Percentiles rank a stretch among this genome's conserved stretches.
phyloP scores from a whole-genome alignment of 2,113 vertebrate genomes.

The Himantopus leucocephalus region DNA sequence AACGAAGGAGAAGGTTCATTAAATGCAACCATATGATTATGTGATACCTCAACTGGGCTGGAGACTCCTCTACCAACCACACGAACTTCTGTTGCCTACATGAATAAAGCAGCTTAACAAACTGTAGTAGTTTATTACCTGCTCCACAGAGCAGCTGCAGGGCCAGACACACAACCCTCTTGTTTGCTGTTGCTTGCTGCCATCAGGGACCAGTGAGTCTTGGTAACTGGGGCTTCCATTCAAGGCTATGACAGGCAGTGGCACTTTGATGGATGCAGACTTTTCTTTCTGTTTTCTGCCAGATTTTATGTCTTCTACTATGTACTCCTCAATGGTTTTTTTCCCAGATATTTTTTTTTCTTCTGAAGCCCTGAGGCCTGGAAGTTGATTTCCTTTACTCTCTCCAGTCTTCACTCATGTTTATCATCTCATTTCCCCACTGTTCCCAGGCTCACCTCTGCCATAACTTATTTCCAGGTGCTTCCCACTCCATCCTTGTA shows the following conservation, averaged over 20 bases:
- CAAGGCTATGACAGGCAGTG: neutral
- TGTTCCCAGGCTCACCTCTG: neutral
- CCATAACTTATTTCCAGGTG: neutral
- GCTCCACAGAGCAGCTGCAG: neutral
- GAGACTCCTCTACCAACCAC: neutral
- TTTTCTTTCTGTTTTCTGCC: neutral
- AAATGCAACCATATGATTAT: neutral
- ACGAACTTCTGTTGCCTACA: neutral
- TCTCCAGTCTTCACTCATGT: neutral
- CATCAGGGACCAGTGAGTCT: neutral
- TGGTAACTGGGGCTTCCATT: neutral
- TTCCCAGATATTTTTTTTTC: neutral
- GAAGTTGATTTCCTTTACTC: neutral
- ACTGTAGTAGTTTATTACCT: neutral
- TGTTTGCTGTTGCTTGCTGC: neutral
- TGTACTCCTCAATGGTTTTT: neutral
- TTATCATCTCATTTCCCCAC: neutral
- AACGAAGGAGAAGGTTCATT: neutral
- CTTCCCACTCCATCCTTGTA: neutral
- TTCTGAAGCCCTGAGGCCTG: neutral
- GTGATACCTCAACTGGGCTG: neutral
- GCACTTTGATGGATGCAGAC: neutral
- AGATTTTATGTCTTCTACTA: neutral
- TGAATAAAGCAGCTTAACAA: neutral
- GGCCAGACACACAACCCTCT: neutral